Base-by-base conservation (phyloP, 2,888 invertebrate species). In the Cheilosia vernalis region DNA sequence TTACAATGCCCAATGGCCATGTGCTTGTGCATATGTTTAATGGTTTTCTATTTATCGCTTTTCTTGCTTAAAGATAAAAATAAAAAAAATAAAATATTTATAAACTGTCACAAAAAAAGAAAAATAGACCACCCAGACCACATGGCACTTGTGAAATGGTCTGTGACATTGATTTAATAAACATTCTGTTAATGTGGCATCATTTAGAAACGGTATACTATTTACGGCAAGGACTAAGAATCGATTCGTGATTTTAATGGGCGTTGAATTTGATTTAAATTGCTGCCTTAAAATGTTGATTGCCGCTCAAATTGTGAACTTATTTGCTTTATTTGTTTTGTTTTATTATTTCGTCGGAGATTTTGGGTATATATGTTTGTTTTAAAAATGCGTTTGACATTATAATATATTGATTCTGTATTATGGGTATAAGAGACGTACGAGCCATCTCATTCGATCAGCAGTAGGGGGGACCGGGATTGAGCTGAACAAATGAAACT, bases 11-110 rank as follows among this genome's bases (percentile, higher is more conserved):
- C 37, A 44, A 13, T 47, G 42, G 72, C 66, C 79, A 79, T 79
- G 79, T 79, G 72, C 79, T 72, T 79, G 79, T 79, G 72, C 79
- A 66, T 53, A 64, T 49, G 17, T 24, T 37, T 51, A 70, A 79
- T 79, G 72, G 66, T 51, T 58, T 72, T 64, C 27, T 72, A 55
- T 78, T 56, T 44, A 55, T 69, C 24, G 69, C 63, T 69, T 72
- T 66, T 27, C 19, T 58, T 56, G 56, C 55, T 33, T n/a, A 10
- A 60, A 60, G 60, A 47, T 66, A 73, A 60, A 80, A 73, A 80
- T 24, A 61, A 67, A 40, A 37, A 44, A 33, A 56, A 55, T 73
- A 44, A 33, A 56, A 55, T 73, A 80, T 73, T 73, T 47, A 80
- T 80, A 80, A 60, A 80, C 66, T 80, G 73, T 80, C 73, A 60